Evolutionary conservation across 2,797 vertebrate genomes (phyloP).

Genomic region (Gallirallus australis): DNA sequence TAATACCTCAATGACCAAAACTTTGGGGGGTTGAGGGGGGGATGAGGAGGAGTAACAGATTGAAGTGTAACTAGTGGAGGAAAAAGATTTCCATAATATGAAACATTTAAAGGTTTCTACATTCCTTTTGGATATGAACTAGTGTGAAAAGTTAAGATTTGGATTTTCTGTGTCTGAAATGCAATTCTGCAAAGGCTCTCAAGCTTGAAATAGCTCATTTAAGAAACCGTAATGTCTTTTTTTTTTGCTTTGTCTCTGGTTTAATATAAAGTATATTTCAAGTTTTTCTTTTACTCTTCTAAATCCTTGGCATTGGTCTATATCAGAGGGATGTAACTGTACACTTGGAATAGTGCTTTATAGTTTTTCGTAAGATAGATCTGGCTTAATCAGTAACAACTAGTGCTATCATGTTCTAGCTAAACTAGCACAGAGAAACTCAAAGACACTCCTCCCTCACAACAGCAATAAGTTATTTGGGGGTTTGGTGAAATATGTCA

Average conservation of each 20-base stretch:
- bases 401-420: neutral
- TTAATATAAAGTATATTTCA: neutral
- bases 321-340: neutral
- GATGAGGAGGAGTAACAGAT: neutral
- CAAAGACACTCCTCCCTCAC: neutral
- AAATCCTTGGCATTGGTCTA: neutral
- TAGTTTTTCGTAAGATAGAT: neutral
- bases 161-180: neutral
- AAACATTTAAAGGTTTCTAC: neutral
- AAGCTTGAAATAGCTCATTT: constrained; percentile 14
- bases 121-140: neutral
- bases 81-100: neutral
- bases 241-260: neutral
- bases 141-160: neutral
- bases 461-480: neutral
- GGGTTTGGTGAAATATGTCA: neutral
- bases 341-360: neutral
- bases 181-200: neutral
- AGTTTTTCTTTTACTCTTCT: neutral
- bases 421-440: neutral
- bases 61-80: neutral
- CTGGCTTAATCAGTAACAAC: neutral
- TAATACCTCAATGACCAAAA: neutral
- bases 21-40: fast-evolving
- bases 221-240: neutral